Evolutionary conservation across 2,797 vertebrate species (phyloP), one percentile per base, ranked within the genome.

Genomic region (Rhinophrynus dorsalis): DNA sequence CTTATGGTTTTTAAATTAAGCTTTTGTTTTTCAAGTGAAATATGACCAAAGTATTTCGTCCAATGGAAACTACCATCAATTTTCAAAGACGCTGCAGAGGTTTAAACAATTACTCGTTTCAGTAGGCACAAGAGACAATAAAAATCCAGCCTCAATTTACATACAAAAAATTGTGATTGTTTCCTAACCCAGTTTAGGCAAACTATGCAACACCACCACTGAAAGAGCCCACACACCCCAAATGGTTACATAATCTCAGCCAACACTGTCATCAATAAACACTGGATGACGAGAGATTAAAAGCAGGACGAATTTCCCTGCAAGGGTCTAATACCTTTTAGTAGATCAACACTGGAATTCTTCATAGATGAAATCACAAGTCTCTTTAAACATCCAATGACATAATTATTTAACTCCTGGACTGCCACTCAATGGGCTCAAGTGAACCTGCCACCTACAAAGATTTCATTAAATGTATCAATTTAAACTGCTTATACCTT

Each of bases 1-100:
- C 61, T 66, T 65, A 72, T 66, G 69, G 54, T 72, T 72, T 72
- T 72, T 18, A 64, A 50, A 72, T 72, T 66, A 72, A 27, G 10
- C 52, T 33, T 65, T 72, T 72, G 44, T 58, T 72, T 48, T 65
- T 24, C 15, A 21, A 15, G n/a, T 65, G 42, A 72, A 65, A 72
- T 72, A 72, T 29, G 18, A 72, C 60, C 33, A 48, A 44, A 24
- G 45, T 30, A 30, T 20, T 23, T 33, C 18, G 13, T 61, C 47
- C 47, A 62, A 50, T 71, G 68, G 68, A 72, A 64, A 72, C 44
- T 72, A 40, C 30, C 27, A 59, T 72, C 44, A 44, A 65, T 59
- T 72, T 27, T 58, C 44, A 20, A 26, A 7, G 8, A 2, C 37
- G 40, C n/a, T 23, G 21, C 68, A 71, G 68, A 50, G 54, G 69